Evolutionary conservation across 2,797 vertebrate species (phyloP).

Genomic region (Acrossocheilus fasciatus): DNA sequence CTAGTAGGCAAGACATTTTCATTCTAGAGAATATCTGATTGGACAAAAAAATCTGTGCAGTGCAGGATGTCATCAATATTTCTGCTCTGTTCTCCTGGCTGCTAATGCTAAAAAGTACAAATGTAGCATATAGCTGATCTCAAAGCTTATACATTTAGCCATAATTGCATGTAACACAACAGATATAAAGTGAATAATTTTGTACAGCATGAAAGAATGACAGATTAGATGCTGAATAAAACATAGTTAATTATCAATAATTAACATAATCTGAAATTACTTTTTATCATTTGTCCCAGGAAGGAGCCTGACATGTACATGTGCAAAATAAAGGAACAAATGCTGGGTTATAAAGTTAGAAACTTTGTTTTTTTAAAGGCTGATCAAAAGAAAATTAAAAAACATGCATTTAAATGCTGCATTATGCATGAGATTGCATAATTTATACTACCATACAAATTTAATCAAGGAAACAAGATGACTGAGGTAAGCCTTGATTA

Average conservation of each 20-base stretch:
- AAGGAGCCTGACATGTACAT: background rate
- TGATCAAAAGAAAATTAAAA: slow-evolving; percentile 74
- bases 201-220: background rate
- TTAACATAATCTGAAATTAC: background rate
- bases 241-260: background rate
- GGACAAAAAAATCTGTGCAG: background rate
- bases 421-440: slow-evolving; percentile 89
- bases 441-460: slow-evolving; percentile 86
- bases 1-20: background rate
- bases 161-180: background rate
- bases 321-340: slow-evolving; percentile 21
- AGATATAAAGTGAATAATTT: background rate
- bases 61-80: background rate
- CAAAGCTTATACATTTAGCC: background rate
- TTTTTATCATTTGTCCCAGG: background rate
- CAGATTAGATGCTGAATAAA: background rate
- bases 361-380: slow-evolving; percentile 63
- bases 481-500: slow-evolving; percentile 83
- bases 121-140: background rate
- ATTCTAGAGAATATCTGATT: background rate
- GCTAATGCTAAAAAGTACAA: background rate
- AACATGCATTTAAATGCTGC: slow-evolving; percentile 81
- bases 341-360: slow-evolving; percentile 64
- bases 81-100: background rate
- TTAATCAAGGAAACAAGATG: slow-evolving; percentile 89